phyloP scores from a whole-genome alignment of 1,140 invertebrate genomes.

The Leucophenga varia region DNA sequence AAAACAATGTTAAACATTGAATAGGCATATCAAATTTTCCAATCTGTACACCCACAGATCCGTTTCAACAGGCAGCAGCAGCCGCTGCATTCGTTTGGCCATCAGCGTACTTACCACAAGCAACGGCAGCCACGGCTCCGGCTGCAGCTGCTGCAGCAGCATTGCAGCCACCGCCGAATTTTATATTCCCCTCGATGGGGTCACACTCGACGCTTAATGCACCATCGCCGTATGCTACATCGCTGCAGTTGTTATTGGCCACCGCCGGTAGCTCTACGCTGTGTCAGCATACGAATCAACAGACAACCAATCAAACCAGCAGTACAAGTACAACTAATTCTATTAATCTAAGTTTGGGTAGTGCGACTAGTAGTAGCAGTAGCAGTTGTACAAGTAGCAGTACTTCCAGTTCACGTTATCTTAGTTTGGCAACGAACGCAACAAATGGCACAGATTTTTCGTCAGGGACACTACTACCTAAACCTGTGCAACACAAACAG shows the following conservation, averaged over 20 bases:
- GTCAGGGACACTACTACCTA: constrained; percentile 6
- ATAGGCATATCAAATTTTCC: constrained; percentile 54
- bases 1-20: constrained; percentile 24
- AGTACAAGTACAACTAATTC: constrained; percentile 45
- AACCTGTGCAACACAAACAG: constrained; percentile 15
- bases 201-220: constrained; percentile 36
- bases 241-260: constrained; percentile 60
- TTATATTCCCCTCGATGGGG: constrained; percentile 51
- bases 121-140: constrained; percentile 65
- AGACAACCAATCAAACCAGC: constrained; percentile 30
- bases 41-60: constrained; percentile 62
- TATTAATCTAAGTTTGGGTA: constrained; percentile 40
- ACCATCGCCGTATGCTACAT: constrained; percentile 60
- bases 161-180: constrained; percentile 61
- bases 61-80: constrained; percentile 72
- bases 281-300: constrained; percentile 46
- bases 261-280: constrained; percentile 53
- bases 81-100: constrained; percentile 57
- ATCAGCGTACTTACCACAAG: constrained; percentile 46
- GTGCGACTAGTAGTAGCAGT: constrained; percentile 24
- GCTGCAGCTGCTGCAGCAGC: constrained; percentile 60
- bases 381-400: constrained; percentile 30
- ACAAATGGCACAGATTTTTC: background rate
- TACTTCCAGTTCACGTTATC: constrained; percentile 33
- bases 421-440: constrained; percentile 28